Evolutionary conservation across 1,140 invertebrate species (phyloP), one percentile per base, ranked within the genome.

Genomic region (Nixonia krombeini): DNA sequence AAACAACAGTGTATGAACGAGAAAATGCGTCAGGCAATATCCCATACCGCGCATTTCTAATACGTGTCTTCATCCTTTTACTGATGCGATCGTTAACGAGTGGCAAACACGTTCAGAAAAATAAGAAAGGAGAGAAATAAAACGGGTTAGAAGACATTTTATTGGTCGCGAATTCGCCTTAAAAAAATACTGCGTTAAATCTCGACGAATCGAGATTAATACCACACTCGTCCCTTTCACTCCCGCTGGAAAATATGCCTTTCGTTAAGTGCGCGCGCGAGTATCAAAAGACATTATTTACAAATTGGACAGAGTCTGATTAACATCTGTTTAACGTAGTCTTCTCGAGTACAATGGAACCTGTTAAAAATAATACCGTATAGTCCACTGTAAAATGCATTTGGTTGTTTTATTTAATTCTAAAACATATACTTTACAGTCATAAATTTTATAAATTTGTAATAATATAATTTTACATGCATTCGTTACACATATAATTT

Each of bases 251-350:
- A 37, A 37, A 37, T 37, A 16, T 37, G 2, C 15, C 10, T 37
- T 16, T 16, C 8, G 8, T 56, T 38, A 10, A 38, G 40, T 29
- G 10, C 18, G 38, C 26, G 57, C 56, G 45, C 40, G 37, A 65
- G 68, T 70, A 70, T 65, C 62, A 70, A 70, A 70, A 65, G 61
- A 58, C 57, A 45, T 55, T 70, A 70, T 70, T 10, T 70, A 70
- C 62, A 70, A 55, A 57, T 70, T 49, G 12, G 28, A n/a, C n/a
- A n/a, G n/a, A 59, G 25, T 46, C 56, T 16, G 38, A 44, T 33
- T 12, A 31, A 61, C 13, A 28, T 49, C 50, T 42, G 49, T 40
- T 63, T 50, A 16, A 37, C 47, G 37, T 52, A 40, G 40, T 61
- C 35, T 56, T 63, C 42, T 28, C 21, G 59, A 65, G 12, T 28